These are phyloP conservation scores for Conus ventricosus DNA, from an alignment of 1,140 invertebrate genomes.

Conservation along the genomic window DNA sequence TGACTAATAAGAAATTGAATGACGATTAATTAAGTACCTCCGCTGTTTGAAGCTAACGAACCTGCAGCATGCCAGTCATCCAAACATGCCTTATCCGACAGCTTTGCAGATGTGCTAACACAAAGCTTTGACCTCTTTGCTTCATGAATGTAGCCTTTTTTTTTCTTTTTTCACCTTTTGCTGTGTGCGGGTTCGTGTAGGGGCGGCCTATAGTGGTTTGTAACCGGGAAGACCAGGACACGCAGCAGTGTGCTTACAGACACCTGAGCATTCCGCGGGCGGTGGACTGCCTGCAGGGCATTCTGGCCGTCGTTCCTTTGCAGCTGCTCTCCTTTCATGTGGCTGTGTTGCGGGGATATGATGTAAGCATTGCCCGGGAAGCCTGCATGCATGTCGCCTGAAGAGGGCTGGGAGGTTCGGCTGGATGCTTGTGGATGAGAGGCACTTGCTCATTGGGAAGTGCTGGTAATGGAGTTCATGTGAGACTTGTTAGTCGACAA, in stretches of 20 bases:
- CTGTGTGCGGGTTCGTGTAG: conserved; percentile 50
- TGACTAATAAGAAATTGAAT: no score
- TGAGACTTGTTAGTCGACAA: no score
- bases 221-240: conserved; percentile 92
- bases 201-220: conserved; percentile 92
- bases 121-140: background rate
- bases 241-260: conserved; percentile 82
- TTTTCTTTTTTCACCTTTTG: no score
- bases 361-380: conserved; percentile 61
- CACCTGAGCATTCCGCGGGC: conserved; percentile 86
- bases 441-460: no score
- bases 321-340: conserved; percentile 98
- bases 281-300: conserved; percentile 94
- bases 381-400: no score
- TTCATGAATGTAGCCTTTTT: background rate
- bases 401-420: no score
- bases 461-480: no score
- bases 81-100: no score
- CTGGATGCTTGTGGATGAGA: no score
- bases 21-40: no score
- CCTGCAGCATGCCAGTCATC: no score
- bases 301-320: conserved; percentile 79
- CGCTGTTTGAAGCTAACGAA: no score
- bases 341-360: conserved; percentile 78
- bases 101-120: background rate